Base-by-base conservation (phyloP, 2,113 vertebrate species). In the Brachionichthys hirsutus region DNA sequence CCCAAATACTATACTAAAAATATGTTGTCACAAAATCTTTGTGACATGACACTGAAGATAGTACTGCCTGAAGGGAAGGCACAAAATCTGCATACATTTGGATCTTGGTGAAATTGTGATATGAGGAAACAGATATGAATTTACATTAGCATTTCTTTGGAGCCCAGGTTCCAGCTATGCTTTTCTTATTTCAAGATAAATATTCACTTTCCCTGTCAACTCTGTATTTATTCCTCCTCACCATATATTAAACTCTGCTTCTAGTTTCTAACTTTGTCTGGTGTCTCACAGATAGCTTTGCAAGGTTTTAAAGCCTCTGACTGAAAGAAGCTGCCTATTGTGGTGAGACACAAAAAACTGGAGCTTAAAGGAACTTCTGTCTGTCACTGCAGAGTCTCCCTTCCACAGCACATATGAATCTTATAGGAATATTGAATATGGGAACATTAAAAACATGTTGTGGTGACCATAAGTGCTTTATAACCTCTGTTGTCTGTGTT, bases 351-450 rank as follows among this genome's bases (percentile, higher is more conserved):
- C 6, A 38, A 12, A 10, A 9, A 38, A 12, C 36, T 38, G 12
- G 36, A 38, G 36, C 9, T 61, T 51, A 30, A 30, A 30, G 24
- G 24, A 30, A 30, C 24, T 30, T 30, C 24, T 1, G 24, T 30
- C 24, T 30, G 24, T 8, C 24, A 30, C 24, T 8, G 1, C 24
- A 30, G n/a, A n/a, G 24, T 30, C 24, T 30, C 24, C 4, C 24
- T 61, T 40, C 49, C 2, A 49, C 59, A 46, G 24, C 24, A 53
- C 58, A 34, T 30, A 48, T 62, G 49, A 30, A 38, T 62, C 47
- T 57, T 47, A 22, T n/a, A 36, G 35, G 35, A 8, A 55, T 52
- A 64, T 57, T 60, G 38, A 71, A 62, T 52, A 45, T 18, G 12
- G 40, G 34, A 6, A 14, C 47, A 61, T 30, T 30, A 30, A 30